phyloP scores from a whole-genome alignment of 2,888 invertebrate genomes.

The Perithous albicinctus region DNA sequence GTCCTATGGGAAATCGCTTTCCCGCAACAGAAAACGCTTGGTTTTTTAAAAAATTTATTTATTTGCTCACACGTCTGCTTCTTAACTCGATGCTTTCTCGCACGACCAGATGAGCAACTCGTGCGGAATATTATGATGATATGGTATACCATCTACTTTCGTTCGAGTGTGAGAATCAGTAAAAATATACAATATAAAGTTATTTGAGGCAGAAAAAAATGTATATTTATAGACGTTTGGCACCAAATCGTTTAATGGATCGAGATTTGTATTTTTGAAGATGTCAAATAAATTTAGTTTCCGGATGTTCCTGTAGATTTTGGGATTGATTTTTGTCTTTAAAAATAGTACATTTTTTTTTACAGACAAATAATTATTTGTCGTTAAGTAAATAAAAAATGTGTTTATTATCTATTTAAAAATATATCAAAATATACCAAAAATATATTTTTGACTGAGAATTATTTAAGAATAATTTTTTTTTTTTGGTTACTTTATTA shows the following conservation, averaged over 20 bases:
- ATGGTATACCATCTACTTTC: background rate
- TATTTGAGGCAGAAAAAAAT: background rate
- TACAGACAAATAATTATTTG: too few relatives aligned
- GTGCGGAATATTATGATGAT: background rate
- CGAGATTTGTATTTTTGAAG: background rate
- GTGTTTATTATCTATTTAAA: too few relatives aligned
- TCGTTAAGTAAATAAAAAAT: too few relatives aligned
- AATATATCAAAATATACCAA: too few relatives aligned
- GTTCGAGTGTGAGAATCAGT: conserved; percentile 9
- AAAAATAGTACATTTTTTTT: too few relatives aligned
- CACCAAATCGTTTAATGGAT: background rate
- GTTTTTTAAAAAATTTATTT: conserved; percentile 32
- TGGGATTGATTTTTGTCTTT: too few relatives aligned
- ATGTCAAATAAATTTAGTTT: background rate
- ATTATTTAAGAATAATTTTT: too few relatives aligned
- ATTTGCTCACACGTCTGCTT: conserved; percentile 2
- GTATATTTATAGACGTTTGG: background rate
- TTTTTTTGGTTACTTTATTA: too few relatives aligned
- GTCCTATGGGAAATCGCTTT: conserved; percentile 54
- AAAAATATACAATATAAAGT: conserved; percentile 3
- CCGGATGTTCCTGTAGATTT: too few relatives aligned
- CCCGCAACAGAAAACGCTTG: conserved; percentile 27
- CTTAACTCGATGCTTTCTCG: background rate
- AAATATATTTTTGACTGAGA: too few relatives aligned
- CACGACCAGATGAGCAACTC: background rate